Evolutionary conservation across 2,888 invertebrate species (phyloP), one percentile per base, ranked within the genome.

Genomic region (Dynastes hyllus): DNA sequence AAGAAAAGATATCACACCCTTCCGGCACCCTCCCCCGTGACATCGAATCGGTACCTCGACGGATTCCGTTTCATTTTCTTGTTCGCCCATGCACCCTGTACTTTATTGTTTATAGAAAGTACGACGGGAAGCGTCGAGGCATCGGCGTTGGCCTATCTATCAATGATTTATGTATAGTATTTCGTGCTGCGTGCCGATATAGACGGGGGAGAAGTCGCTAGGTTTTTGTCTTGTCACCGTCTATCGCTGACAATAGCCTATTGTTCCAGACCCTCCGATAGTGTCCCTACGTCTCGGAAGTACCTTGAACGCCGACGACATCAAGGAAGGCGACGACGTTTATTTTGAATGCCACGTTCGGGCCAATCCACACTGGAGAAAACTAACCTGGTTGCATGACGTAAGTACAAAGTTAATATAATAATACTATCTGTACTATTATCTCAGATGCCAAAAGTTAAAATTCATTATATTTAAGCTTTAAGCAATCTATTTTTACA

Each of bases 301-400:
- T 87, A 96, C 96, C 79, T 91, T 97, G 83, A 94, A 94, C 85
- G 93, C 95, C 79, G 94, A 95, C 83, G 96, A 96, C 90, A 97
- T 97, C 90, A 97, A 96, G 89, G 97, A 97, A 89, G 96, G 96
- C 75, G 96, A 96, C 87, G 96, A 96, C 90, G 96, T 96, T 80
- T 96, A 96, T 91, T 96, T 97, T 90, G 97, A 97, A 91, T 97
- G 97, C 90, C 95, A 96, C 91, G 95, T 97, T 86, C 93, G 94
- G 86, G 95, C 97, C 85, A 96, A 96, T 90, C 97, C 97, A 53
- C 93, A 93, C 81, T 95, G 94, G 91, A 92, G 95, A 86, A 95
- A 95, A 86, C 93, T 97, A 82, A 93, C 94, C 83, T 97, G 97
- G 97, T 91, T 95, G 84, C 96, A 96, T 87, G 94, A 96, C 87